Evolutionary conservation across 2,113 vertebrate species (phyloP).

Genomic region (Scalopus aquaticus): DNA sequence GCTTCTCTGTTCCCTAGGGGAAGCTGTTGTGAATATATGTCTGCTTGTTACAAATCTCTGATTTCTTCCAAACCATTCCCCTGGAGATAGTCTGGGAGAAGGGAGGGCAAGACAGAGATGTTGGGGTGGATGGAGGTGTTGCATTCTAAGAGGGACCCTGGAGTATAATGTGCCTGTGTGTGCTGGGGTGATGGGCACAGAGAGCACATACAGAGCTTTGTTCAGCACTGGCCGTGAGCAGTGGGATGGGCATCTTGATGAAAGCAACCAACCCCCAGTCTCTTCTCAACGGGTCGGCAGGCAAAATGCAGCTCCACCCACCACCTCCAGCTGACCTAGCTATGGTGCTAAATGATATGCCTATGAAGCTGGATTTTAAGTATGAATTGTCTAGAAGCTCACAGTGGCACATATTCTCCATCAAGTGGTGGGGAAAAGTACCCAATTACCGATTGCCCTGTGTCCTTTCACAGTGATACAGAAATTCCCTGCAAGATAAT

Average conservation of each 20-base stretch:
- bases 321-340: conserved; percentile 72
- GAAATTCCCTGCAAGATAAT: conserved; percentile 82
- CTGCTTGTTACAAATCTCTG: background rate
- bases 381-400: conserved; percentile 81
- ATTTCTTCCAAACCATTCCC: conserved; percentile 40
- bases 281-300: conserved; percentile 74
- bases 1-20: background rate
- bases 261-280: conserved; percentile 46
- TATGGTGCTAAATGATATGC: conserved; percentile 80
- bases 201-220: background rate
- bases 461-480: conserved; percentile 82
- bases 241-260: background rate
- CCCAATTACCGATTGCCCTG: conserved; percentile 82
- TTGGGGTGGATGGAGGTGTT: background rate
- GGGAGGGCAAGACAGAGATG: too few relatives aligned
- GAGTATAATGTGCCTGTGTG: background rate
- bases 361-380: conserved; percentile 83
- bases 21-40: background rate
- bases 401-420: conserved; percentile 79
- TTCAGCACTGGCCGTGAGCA: background rate
- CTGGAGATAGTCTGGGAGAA: conserved; percentile 83
- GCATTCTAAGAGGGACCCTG: background rate
- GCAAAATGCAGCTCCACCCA: conserved; percentile 68
- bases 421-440: conserved; percentile 70
- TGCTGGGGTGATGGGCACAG: background rate